Conservation (phyloP, 2,888 invertebrate genomes). For the Watsonalla cultraria region DNA sequence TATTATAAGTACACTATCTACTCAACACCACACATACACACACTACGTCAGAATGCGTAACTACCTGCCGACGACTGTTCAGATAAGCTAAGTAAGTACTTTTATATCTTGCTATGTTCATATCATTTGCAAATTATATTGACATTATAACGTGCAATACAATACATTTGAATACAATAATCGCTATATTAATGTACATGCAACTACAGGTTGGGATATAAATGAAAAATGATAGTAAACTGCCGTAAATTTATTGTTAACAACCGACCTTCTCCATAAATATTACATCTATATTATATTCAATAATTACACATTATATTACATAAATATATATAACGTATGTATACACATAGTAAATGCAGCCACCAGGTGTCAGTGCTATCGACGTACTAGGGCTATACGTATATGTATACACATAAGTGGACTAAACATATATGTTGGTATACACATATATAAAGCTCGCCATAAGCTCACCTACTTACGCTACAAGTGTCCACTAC, state of each 20-base stretch:
- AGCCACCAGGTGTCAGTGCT: conserved; percentile 25
- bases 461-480: conserved; percentile 49
- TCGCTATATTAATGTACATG: too few species aligned
- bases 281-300: conserved; percentile 9
- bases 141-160: too few species aligned
- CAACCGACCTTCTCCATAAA: conserved; percentile 20
- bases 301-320: not conserved
- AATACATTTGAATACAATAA: too few species aligned
- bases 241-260: conserved; percentile 28
- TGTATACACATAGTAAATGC: conserved; percentile 36
- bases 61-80: too few species aligned
- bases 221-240: conserved; percentile 22
- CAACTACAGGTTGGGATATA: not conserved
- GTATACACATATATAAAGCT: conserved; percentile 21
- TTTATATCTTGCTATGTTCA: too few species aligned
- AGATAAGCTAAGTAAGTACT: too few species aligned
- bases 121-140: too few species aligned
- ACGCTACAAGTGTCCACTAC: conserved; percentile 32
- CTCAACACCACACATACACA: too few species aligned
- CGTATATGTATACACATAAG: conserved; percentile 9
- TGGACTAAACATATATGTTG: conserved; percentile 16
- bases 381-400: conserved; percentile 12
- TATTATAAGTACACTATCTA: too few species aligned
- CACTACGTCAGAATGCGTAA: too few species aligned
- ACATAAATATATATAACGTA: not conserved